phyloP scores from a whole-genome alignment of 2,113 vertebrate species.

The Saguinus midas region DNA sequence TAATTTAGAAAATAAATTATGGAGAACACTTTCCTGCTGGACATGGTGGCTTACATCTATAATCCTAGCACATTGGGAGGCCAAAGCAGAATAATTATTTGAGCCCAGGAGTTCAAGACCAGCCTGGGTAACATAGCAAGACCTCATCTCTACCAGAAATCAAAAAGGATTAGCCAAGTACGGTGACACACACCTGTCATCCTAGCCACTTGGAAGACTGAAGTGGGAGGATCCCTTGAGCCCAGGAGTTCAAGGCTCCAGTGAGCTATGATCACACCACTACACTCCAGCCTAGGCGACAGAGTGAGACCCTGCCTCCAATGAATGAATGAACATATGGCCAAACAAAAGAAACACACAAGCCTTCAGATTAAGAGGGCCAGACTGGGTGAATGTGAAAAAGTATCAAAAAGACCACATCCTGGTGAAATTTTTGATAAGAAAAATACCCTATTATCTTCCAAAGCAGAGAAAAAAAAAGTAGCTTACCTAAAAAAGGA shows the following conservation, averaged over 20 bases:
- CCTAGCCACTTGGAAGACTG: background rate
- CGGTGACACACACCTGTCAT: background rate
- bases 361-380: background rate
- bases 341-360: background rate
- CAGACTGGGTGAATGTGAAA: background rate
- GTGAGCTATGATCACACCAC: background rate
- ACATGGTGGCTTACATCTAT: background rate
- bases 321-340: too few relatives aligned
- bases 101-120: background rate
- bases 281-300: background rate
- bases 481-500: background rate
- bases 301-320: background rate
- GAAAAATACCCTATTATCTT: background rate
- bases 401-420: background rate
- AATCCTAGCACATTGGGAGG: background rate
- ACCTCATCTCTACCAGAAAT: too few relatives aligned
- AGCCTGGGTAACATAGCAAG: background rate
- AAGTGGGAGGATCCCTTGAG: background rate
- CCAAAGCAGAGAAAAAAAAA: background rate
- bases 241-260: background rate
- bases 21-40: background rate
- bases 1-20: conserved; percentile 4
- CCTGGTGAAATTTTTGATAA: background rate
- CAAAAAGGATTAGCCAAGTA: background rate
- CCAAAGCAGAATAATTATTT: background rate